phyloP scores from a whole-genome alignment of 2,888 invertebrate species.

The Agriopis leucophaearia region DNA sequence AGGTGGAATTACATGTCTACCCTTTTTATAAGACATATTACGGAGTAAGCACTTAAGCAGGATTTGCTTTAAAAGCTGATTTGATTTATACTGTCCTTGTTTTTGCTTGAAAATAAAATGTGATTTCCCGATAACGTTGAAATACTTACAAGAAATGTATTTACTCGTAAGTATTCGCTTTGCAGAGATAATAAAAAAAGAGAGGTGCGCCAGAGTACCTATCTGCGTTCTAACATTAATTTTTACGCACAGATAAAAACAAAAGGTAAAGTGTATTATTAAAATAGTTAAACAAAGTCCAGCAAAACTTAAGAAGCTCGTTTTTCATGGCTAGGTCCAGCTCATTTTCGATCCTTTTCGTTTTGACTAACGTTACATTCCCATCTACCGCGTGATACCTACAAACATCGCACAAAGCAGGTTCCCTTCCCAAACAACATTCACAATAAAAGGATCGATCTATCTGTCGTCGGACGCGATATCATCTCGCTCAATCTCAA shows the following conservation, averaged over 20 bases:
- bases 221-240: no score
- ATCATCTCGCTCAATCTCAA: slow-evolving; percentile 33
- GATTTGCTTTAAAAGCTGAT: neutral
- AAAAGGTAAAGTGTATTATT: no score
- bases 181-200: no score
- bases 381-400: neutral
- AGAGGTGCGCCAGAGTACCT: no score
- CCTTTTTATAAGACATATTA: slow-evolving; percentile 35
- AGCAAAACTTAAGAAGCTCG: no score
- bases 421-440: slow-evolving; percentile 16
- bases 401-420: slow-evolving; percentile 2
- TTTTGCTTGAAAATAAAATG: neutral
- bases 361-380: neutral
- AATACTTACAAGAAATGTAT: no score
- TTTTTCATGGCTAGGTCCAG: neutral
- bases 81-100: neutral
- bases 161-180: no score
- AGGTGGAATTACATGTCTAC: slow-evolving; percentile 35
- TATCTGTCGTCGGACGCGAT: slow-evolving; percentile 13
- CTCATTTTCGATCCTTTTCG: no score
- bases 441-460: slow-evolving; percentile 29
- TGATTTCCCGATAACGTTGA: no score
- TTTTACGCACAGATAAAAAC: no score
- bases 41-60: slow-evolving; percentile 3
- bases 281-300: no score